Base-by-base conservation (phyloP, 2,113 vertebrate species). In the Panurus biarmicus region DNA sequence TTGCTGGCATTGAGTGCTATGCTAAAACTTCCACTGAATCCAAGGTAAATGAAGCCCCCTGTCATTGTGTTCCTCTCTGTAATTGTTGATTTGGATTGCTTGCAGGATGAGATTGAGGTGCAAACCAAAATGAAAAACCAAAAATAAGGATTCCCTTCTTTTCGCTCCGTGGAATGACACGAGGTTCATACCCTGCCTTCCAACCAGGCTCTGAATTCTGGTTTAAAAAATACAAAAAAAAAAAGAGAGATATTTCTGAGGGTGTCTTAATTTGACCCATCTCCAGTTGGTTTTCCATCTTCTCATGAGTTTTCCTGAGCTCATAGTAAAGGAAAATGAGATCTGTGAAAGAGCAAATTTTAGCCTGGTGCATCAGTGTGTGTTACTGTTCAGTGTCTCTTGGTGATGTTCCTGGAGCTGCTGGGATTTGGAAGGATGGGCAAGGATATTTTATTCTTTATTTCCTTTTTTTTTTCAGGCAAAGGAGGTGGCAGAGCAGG, bases 1-100 rank as follows among this genome's bases (percentile, higher is more conserved):
- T 99, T 91, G 98, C 98, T 86, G 99, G 98, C 96, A 99, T 99
- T 96, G 98, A 98, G 96, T 98, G 98, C 96, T 99, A 98, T 96
- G 98, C 98, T 92, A 98, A 98, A 95, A 98, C 98, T 94, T 98
- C 97, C 94, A 98, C 97, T 89, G 90, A 97, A 90, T 96, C 97
- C 92, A 99, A 99, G 98, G 99, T 99, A 97, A 96, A 89, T 90
- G 83, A 96, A 94, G 89, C 85, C 44, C 73, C 25, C 7, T 69
- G 29, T 56, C 11, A 65, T 66, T 74, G 16, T 94, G 89, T 66
- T 83, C 54, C 54, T 93, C 61, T 2, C 57, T 94, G 25, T 89
- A 3, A 48, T 25, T 96, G 81, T 96, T 89, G 38, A 50, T 91
- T 96, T 53, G 95, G 93, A 78, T 92, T 92, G 86, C 84, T 89